Evolutionary conservation across 2,797 vertebrate genomes (phyloP).

Genomic region (Macropus fuliginosus): DNA sequence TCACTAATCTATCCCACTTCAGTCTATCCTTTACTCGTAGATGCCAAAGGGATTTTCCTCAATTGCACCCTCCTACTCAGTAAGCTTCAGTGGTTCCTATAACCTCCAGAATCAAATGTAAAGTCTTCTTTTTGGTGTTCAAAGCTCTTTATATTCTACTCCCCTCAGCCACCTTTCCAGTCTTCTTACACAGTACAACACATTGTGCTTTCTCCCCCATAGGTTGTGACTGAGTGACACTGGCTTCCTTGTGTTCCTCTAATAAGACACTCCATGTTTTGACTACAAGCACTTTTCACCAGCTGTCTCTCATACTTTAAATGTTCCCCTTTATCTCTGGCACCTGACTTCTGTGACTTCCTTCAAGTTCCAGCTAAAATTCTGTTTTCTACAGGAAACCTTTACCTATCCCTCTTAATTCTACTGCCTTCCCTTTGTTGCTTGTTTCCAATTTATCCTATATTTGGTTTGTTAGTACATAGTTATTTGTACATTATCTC

Average conservation of each 20-base stretch:
- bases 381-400: background rate
- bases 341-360: background rate
- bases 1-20: background rate
- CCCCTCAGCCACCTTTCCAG: background rate
- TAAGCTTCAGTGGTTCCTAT: background rate
- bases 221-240: background rate
- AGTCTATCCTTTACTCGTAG: background rate
- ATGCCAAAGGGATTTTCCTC: background rate
- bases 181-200: background rate
- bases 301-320: background rate
- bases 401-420: background rate
- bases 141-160: background rate
- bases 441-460: background rate
- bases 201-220: background rate
- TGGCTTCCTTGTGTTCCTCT: background rate
- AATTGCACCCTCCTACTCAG: background rate
- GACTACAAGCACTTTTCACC: background rate
- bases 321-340: background rate
- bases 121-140: background rate
- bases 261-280: background rate
- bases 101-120: background rate
- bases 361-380: background rate
- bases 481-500: background rate
- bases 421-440: background rate
- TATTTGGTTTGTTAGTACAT: background rate